Evolutionary conservation across 2,113 vertebrate species (phyloP).

Genomic region (Tonatia bakeri): DNA sequence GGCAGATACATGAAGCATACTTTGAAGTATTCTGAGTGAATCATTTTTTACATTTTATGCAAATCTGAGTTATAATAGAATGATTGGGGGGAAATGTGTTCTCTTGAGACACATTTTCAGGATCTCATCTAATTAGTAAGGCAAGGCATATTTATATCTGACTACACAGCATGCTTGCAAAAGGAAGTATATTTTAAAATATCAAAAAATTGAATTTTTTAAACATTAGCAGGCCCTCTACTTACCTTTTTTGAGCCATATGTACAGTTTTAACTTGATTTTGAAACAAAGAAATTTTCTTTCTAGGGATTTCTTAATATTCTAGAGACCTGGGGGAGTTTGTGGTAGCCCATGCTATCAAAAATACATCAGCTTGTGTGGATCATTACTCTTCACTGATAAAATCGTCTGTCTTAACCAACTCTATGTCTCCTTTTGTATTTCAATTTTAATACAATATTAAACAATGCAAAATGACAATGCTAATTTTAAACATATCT

Average conservation of each 20-base stretch:
- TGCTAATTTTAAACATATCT: background rate
- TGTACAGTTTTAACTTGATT: background rate
- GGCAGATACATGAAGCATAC: background rate
- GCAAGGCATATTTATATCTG: background rate
- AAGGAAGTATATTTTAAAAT: slow-evolving; percentile 11
- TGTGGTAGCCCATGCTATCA: background rate
- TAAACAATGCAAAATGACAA: slow-evolving; percentile 31
- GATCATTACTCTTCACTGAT: background rate
- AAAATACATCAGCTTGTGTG: background rate
- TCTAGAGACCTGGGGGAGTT: background rate
- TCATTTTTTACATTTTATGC: background rate
- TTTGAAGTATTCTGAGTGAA: background rate
- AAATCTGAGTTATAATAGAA: background rate
- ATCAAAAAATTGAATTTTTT: background rate
- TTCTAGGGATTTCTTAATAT: background rate
- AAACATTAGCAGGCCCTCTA: background rate
- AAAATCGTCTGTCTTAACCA: background rate
- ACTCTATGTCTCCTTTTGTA: background rate
- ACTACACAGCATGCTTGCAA: background rate
- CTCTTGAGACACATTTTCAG: background rate
- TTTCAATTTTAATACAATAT: slow-evolving; percentile 28
- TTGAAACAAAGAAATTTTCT: background rate
- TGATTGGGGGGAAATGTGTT: background rate
- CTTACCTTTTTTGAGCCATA: background rate
- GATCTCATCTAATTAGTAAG: background rate